phyloP scores from a whole-genome alignment of 2,113 vertebrate species.

The Turnix velox region DNA sequence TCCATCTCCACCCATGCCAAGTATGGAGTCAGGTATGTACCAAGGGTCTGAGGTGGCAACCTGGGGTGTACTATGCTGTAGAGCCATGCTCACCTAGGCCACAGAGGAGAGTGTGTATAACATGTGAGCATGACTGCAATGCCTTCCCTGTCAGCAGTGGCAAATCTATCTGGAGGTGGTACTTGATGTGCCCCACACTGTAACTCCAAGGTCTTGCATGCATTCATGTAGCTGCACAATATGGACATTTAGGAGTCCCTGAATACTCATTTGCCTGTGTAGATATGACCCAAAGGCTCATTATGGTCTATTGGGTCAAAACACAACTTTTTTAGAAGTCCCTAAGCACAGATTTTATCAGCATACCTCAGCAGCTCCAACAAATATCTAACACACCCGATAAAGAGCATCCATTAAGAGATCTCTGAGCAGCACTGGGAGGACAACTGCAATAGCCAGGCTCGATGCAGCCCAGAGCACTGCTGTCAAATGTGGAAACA shows the following conservation, averaged over 20 bases:
- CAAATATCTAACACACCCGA: background rate
- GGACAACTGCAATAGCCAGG: rapidly evolving
- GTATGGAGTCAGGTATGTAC: rapidly evolving
- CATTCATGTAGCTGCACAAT: background rate
- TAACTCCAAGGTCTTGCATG: background rate
- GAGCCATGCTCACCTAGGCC: background rate
- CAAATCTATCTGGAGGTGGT: background rate
- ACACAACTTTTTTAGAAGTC: background rate
- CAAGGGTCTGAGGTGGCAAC: background rate
- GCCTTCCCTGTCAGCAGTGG: background rate
- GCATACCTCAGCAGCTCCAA: background rate
- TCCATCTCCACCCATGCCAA: rapidly evolving
- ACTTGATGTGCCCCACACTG: rapidly evolving
- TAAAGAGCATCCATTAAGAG: background rate
- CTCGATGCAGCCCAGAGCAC: background rate
- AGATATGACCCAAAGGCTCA: background rate
- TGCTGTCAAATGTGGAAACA: background rate
- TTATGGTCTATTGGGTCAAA: background rate
- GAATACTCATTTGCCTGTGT: background rate
- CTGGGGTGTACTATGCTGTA: background rate
- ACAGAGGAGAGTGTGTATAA: background rate
- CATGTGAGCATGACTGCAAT: rapidly evolving
- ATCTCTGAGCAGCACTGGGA: background rate
- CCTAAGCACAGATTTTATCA: background rate
- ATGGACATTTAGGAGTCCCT: background rate